Evolutionary conservation across 1,140 invertebrate genomes (phyloP).

Genomic region (Philotrypesis tridentata): DNA sequence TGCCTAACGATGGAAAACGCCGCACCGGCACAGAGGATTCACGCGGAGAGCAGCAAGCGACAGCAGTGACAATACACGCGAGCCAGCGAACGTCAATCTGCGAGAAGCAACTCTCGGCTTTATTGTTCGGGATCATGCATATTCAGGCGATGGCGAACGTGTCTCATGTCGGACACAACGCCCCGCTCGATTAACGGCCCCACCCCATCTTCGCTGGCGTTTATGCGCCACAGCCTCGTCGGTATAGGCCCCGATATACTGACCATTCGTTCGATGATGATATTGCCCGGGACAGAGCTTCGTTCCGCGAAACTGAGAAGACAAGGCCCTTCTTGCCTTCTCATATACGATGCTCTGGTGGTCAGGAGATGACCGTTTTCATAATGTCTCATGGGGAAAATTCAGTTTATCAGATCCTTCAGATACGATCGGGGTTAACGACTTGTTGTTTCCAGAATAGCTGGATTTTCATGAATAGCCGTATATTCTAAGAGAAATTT

Average conservation of each 20-base stretch:
- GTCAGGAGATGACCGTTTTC: too few species aligned
- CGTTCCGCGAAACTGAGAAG: too few species aligned
- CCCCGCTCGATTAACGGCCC: slow-evolving; percentile 12
- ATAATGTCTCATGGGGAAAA: too few species aligned
- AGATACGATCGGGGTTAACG: too few species aligned
- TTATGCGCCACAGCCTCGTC: neutral
- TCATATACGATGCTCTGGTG: neutral
- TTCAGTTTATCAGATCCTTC: too few species aligned
- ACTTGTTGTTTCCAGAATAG: too few species aligned
- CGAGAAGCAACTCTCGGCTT: neutral
- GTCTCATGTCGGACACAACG: neutral
- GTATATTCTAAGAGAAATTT: too few species aligned
- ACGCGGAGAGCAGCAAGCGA: neutral
- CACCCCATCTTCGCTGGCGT: neutral
- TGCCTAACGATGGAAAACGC: neutral
- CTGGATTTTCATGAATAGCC: too few species aligned
- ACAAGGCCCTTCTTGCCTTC: neutral
- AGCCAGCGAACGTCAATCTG: neutral
- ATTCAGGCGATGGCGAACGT: slow-evolving; percentile 8
- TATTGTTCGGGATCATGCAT: slow-evolving; percentile 26
- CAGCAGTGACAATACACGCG: neutral
- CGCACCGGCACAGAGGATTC: neutral
- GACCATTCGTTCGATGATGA: neutral
- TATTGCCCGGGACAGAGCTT: neutral
- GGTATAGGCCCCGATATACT: too few species aligned